phyloP scores from a whole-genome alignment of 64 coral and sea anemone species.

The Orbicella faveolata region DNA sequence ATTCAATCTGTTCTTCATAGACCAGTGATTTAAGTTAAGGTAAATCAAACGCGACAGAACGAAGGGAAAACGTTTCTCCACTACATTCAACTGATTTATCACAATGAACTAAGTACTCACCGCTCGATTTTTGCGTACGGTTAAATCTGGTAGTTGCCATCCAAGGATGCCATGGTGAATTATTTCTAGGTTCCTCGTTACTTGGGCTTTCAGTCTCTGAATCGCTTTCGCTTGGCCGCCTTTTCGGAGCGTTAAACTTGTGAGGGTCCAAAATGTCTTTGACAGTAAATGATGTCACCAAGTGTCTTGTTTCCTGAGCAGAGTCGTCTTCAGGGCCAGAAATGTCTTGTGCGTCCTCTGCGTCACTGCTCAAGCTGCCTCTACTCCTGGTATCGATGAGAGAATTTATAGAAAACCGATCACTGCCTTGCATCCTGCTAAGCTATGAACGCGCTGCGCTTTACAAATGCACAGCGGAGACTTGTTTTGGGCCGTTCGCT shows the following conservation, averaged over 20 bases:
- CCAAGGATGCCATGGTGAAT: conserved; percentile 89
- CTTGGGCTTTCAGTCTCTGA: conserved; percentile 60
- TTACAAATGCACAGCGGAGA: conserved; percentile 44
- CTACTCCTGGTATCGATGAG: conserved; percentile 58
- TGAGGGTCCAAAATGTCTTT: conserved; percentile 97
- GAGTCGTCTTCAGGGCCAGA: conserved; percentile 63
- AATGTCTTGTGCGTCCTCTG: conserved; percentile 48
- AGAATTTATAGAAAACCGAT: conserved; percentile 72
- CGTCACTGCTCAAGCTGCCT: conserved; percentile 47
- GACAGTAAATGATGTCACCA: conserved; percentile 94
- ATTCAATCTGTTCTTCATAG: background rate
- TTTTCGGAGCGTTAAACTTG: conserved; percentile 79
- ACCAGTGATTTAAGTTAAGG: background rate
- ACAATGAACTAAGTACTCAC: conserved; percentile 54
- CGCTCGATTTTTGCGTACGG: conserved; percentile 73
- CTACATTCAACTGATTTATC: background rate
- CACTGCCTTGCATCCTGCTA: conserved; percentile 77
- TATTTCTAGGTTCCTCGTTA: conserved; percentile 57
- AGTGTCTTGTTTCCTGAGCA: conserved; percentile 58
- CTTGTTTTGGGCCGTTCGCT: conserved; percentile 27
- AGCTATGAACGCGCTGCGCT: conserved; percentile 43
- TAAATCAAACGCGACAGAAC: background rate
- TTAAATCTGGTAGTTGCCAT: conserved; percentile 96
- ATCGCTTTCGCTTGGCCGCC: conserved; percentile 58
- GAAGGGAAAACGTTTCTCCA: background rate